Conservation (phyloP, 2,888 invertebrate species). For the Leptodirus hochenwartii region DNA sequence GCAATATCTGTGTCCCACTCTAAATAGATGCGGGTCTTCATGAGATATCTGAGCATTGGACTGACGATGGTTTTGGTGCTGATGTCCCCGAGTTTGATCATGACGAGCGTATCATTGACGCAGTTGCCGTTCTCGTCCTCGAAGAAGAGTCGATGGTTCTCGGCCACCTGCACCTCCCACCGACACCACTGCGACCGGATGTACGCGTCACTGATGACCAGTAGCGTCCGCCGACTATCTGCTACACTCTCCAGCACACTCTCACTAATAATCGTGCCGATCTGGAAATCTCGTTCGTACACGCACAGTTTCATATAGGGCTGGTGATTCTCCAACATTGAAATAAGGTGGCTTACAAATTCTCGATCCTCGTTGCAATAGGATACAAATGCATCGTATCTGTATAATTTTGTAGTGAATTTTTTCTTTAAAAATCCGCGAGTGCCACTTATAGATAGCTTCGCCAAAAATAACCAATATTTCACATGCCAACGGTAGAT, state of each 20-base stretch:
- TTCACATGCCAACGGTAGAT: constrained; percentile 7
- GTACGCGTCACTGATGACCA: constrained; percentile 48
- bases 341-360: constrained; percentile 40
- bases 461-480: constrained; percentile 10
- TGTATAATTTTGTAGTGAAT: too few species aligned
- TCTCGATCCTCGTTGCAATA: constrained; percentile 40
- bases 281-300: constrained; percentile 48
- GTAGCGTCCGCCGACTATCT: constrained; percentile 41
- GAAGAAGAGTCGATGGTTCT: constrained; percentile 41
- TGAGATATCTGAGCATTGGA: constrained; percentile 38
- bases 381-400: constrained; percentile 41
- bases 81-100: constrained; percentile 42
- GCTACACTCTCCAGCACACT: constrained; percentile 44
- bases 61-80: too few species aligned
- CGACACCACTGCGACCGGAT: constrained; percentile 54
- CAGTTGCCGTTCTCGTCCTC: constrained; percentile 31
- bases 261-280: constrained; percentile 44
- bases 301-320: constrained; percentile 45
- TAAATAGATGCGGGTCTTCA: constrained; percentile 45
- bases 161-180: constrained; percentile 50
- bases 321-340: constrained; percentile 37
- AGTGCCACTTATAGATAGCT: too few species aligned
- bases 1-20: constrained; percentile 36
- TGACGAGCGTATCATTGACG: constrained; percentile 36
- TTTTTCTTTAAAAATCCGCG: too few species aligned